A percentile compares a stretch with the other conserved stretches of the same genome.
Evolutionary conservation across 1,140 invertebrate species (phyloP).

Genomic region (Bradysia coprophila): DNA sequence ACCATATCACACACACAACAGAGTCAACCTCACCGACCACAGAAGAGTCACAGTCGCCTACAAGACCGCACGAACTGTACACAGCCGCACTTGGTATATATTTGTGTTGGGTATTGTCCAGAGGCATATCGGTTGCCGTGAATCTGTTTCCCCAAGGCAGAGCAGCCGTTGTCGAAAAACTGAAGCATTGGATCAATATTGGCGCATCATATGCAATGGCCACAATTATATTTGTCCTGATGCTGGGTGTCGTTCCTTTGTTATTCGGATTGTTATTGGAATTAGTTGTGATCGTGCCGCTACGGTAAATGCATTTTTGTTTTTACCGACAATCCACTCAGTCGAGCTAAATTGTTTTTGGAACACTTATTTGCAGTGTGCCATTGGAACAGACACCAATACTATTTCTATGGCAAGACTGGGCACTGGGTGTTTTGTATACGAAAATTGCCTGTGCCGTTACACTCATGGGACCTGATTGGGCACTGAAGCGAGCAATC

Average conservation of each 20-base stretch:
- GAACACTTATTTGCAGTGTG: no score
- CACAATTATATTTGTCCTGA: constrained; percentile 36
- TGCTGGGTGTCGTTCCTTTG: constrained; percentile 82
- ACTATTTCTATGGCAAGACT: constrained; percentile 91
- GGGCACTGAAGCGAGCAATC: constrained; percentile 74
- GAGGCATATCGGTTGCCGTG: constrained; percentile 56
- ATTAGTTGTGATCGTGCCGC: constrained; percentile 76
- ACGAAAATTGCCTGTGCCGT: constrained; percentile 96
- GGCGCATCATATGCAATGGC: constrained; percentile 51
- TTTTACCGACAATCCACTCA: no score
- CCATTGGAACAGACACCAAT: constrained; percentile 87
- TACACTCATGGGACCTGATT: constrained; percentile 95
- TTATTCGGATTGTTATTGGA: constrained; percentile 84
- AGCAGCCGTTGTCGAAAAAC: constrained; percentile 47
- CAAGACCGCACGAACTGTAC: constrained; percentile 82
- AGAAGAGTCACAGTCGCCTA: constrained; percentile 32
- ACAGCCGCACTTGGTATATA: constrained; percentile 80
- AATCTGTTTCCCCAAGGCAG: constrained; percentile 81
- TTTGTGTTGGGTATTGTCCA: constrained; percentile 72
- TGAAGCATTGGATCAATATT: constrained; percentile 54
- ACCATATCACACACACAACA: constrained; percentile 23
- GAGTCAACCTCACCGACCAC: constrained; percentile 21
- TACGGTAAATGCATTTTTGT: no score
- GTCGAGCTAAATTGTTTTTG: no score
- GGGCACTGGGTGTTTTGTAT: constrained; percentile 90